Base-by-base conservation (phyloP, 2,113 vertebrate species). In the Microcebus tavaratra region DNA sequence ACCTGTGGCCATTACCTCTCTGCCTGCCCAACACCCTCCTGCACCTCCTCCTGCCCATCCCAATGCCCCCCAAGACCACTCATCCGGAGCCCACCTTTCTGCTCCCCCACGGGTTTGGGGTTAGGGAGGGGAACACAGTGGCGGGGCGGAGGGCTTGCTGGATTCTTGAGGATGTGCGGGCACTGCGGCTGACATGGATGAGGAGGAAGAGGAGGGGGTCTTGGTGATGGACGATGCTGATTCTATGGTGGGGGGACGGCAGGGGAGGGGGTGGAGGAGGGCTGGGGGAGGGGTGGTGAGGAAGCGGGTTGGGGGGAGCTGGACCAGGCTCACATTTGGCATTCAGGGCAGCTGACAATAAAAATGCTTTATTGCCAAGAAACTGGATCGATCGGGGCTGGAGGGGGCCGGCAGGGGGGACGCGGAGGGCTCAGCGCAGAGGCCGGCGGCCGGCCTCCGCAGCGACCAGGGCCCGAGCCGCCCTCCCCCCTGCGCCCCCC, bases 281-380 rank as follows among this genome's bases (percentile, higher is more conserved):
- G 80, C 57, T 96, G 96, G 98, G 93, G 96, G 96, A 96, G 96
- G 97, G 97, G 98, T 93, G 81, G 94, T 23, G 53, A 96, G 97
- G 96, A 96, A 94, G 93, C 65, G 1, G 91, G 95, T 88, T 96
- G 95, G 95, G 96, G 96, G 96, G 91, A 97, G 97, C 96, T 88
- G 96, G 97, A 96, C 98, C 98, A 97, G 97, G 96, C 97, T 98
- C 98, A 98, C 97, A 98, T 98, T 98, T 98, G 98, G 97, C 98
- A 98, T 98, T 98, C 98, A 98, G 98, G 98, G 98, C 98, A 98
- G 98, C 97, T 98, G 98, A 98, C 98, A 98, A 98, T 98, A 98
- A 98, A 98, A 98, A 98, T 98, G 98, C 97, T 98, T 98, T 98
- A 98, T 98, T 98, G 98, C 98, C 98, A 98, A 98, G 98, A 98